phyloP scores from a whole-genome alignment of 92 coral and sea anemone genomes.

The Virgularia gustaviana region DNA sequence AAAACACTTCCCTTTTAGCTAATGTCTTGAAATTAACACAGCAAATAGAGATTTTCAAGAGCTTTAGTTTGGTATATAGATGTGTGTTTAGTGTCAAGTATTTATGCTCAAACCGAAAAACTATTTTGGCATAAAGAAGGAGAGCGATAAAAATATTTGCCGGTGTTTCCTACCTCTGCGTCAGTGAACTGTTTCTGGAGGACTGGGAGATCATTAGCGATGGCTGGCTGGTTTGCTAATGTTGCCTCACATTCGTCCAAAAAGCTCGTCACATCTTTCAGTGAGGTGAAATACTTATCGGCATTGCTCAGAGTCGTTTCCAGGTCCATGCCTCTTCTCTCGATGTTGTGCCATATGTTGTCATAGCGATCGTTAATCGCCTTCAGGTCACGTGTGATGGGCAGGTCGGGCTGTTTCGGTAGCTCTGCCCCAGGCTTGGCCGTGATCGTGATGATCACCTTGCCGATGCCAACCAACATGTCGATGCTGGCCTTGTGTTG shows the following conservation, averaged over 20 bases:
- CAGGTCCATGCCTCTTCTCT: conserved; percentile 73
- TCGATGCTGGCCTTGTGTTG: conserved; percentile 95
- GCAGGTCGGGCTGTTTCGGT: conserved; percentile 55
- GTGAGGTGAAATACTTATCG: conserved; percentile 83
- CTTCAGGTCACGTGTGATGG: conserved; percentile 78
- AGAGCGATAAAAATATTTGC: not conserved
- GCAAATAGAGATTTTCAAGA: no score
- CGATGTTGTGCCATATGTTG: conserved; percentile 87
- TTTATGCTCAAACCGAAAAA: no score
- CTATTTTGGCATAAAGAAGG: not conserved
- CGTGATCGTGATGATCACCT: conserved; percentile 86
- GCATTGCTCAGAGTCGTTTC: conserved; percentile 83
- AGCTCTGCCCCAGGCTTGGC: conserved; percentile 63
- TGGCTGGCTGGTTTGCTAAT: conserved; percentile 73
- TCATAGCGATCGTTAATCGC: conserved; percentile 86
- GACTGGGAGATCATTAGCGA: conserved; percentile 69
- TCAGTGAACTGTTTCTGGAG: conserved; percentile 58
- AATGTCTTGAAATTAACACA: no score
- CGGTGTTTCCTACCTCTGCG: conserved; percentile 29
- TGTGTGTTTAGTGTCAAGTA: no score
- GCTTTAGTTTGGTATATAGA: no score
- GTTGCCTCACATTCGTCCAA: conserved; percentile 73
- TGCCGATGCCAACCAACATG: conserved; percentile 85
- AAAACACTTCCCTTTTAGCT: no score
- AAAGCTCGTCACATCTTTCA: conserved; percentile 67